Evolutionary conservation across 2,797 vertebrate genomes (phyloP), one percentile per base, ranked within the genome.

Genomic region (Sciurus carolinensis): DNA sequence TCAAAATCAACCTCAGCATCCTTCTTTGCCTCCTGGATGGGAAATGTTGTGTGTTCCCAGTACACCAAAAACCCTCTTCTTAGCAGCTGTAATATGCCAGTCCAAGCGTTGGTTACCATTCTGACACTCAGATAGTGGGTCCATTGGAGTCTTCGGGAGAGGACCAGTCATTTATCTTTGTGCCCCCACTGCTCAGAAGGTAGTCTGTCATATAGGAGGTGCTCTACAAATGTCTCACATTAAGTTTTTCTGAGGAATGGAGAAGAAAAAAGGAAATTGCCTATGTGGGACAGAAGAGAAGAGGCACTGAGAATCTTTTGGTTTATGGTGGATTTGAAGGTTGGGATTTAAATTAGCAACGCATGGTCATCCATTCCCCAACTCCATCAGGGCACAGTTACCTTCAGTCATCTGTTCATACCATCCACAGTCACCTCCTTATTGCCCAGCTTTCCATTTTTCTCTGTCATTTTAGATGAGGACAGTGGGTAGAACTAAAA

Each of bases 311-410:
- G 64, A 79, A 54, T 26, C 22, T 42, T 54, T 62, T 50, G 54
- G 67, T 93, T 44, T 3, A 13, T 10, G 36, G 57, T 72, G 77
- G 47, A 67, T n/a, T 39, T 47, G 73, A 87, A 89, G 33, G 44
- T 50, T 66, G 84, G 87, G 54, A 59, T 91, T 71, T 69, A 79
- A 91, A 76, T 73, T 50, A 18, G 59, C 17, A 8, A 39, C 77
- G 33, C 30, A 22, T 11, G 59, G 15, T 26, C 54, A 52, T 36
- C 14, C 22, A 83, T 17, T 24, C 9, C 24, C 52, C 12, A 17
- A 44, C 26, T 9, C 28, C 13, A 20, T 3, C 17, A 13, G 47
- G 44, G 57, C 66, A 64, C 14, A 11, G 10, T 33, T 36, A 54
- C 66, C 28, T 69, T 54, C 3, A 7, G 71, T 50, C 42, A 54